A percentile compares a stretch with the other conserved stretches of the same genome.
phyloP scores from a whole-genome alignment of 2,113 vertebrate species.

The Dolichallabes microphthalmus region DNA sequence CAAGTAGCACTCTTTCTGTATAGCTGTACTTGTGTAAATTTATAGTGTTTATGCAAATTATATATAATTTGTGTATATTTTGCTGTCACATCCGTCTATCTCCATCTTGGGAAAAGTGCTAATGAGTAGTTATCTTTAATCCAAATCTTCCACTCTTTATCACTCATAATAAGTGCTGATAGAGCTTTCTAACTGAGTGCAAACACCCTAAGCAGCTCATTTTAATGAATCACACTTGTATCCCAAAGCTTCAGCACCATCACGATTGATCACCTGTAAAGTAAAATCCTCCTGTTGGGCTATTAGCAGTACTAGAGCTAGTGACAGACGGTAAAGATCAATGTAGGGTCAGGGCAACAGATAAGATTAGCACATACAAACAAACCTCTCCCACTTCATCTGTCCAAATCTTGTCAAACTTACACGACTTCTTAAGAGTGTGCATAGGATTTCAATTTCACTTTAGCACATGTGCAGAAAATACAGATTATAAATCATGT shows the following conservation, averaged over 20 bases:
- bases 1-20: background rate
- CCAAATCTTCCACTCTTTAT: background rate
- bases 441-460: background rate
- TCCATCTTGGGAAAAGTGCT: background rate
- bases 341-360: slow-evolving; percentile 47
- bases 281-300: slow-evolving; percentile 51
- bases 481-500: background rate
- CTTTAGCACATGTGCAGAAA: background rate
- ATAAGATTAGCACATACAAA: slow-evolving; percentile 63
- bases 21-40: background rate
- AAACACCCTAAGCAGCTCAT: slow-evolving; percentile 21
- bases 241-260: slow-evolving; percentile 28
- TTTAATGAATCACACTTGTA: background rate
- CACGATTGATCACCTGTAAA: slow-evolving; percentile 54
- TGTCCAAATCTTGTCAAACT: background rate
- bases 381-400: background rate
- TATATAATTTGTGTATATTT: background rate
- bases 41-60: background rate
- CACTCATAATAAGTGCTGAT: slow-evolving; percentile 22
- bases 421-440: background rate
- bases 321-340: slow-evolving; percentile 61
- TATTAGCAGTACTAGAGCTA: slow-evolving; percentile 48
- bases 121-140: slow-evolving; percentile 6
- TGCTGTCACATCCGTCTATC: background rate
- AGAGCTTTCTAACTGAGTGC: background rate